Conservation (phyloP, 2,888 invertebrate genomes). For the Cryptocephalus moraei region DNA sequence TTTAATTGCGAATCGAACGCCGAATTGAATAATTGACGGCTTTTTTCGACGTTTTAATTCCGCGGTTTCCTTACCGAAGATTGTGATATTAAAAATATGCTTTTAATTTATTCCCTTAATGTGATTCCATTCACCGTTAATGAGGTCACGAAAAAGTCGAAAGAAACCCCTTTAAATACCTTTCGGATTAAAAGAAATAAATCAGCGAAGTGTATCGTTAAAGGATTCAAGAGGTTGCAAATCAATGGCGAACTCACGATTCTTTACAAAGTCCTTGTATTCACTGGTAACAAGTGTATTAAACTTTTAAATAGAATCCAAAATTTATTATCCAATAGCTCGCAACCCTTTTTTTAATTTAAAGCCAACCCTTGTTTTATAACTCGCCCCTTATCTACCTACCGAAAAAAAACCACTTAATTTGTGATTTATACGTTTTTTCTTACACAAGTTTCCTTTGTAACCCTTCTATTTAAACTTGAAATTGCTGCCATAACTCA, state of each 20-base stretch:
- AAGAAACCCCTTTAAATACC: background rate
- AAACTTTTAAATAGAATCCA: slow-evolving; percentile 29
- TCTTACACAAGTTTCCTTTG: slow-evolving; percentile 23
- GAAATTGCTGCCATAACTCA: slow-evolving; percentile 39
- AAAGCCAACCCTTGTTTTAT: slow-evolving; percentile 16
- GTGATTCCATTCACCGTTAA: too few species aligned
- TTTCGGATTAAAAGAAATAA: background rate
- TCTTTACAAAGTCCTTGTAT: slow-evolving; percentile 6
- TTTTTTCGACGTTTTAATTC: too few species aligned
- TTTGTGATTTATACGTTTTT: slow-evolving; percentile 34
- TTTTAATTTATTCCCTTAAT: too few species aligned
- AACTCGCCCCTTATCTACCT: slow-evolving; percentile 22
- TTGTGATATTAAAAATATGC: too few species aligned
- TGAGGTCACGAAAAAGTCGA: too few species aligned
- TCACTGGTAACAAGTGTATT: slow-evolving; percentile 25
- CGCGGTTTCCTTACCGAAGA: too few species aligned
- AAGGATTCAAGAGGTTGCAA: background rate
- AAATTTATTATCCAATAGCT: slow-evolving; percentile 27
- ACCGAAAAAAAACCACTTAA: slow-evolving; percentile 27
- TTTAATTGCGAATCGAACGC: too few species aligned
- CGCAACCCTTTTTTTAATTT: slow-evolving; percentile 24
- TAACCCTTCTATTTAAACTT: slow-evolving; percentile 34
- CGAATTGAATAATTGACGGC: too few species aligned
- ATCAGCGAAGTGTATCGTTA: background rate
- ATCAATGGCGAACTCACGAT: slow-evolving; percentile 3